Evolutionary conservation across 2,888 invertebrate species (phyloP), one percentile per base, ranked within the genome.

Genomic region (Eucera pruinosa): DNA sequence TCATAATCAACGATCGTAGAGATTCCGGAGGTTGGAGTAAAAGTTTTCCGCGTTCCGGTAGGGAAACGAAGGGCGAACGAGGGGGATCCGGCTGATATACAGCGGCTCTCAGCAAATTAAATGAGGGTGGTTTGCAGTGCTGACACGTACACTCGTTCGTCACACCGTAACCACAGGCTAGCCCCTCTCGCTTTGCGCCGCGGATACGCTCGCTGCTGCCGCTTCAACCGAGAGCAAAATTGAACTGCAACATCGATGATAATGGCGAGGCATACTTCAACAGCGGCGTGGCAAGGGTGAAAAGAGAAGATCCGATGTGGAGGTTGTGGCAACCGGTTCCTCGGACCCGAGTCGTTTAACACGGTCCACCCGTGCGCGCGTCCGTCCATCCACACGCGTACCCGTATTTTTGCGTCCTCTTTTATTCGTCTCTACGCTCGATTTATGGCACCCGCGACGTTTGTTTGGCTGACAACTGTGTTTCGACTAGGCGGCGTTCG

Each of bases 121-220:
- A 87, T 84, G 86, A 84, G 86, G 85, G 82, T 79, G 85, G 86
- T 87, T 87, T 85, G 87, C 82, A 87, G 87, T 84, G 84, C 86
- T 80, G 86, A 86, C 87, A 88, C 88, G 87, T 88, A 88, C 80
- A 85, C 84, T 79, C 86, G 87, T 88, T 85, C 85, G 86, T 86
- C 87, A 88, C 88, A 84, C 78, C 70, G 78, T 82, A 83, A 86
- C 86, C 80, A 69, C 81, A 69, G 66, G 74, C 72, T 72, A 83
- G 74, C 65, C 66, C 77, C 80, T 65, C 64, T 82, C 80, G 41
- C 72, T 82, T n/a, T 75, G 60, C 62, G 43, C 52, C 36, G 75
- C 50, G 58, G 75, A 68, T 54, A 66, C n/a, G n/a, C n/a, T n/a
- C n/a, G 64, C 57, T 52, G 23, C 61, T 50, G 48, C 64, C 67